phyloP scores from a whole-genome alignment of 2,797 vertebrate genomes.

The Fistularia commersonii region DNA sequence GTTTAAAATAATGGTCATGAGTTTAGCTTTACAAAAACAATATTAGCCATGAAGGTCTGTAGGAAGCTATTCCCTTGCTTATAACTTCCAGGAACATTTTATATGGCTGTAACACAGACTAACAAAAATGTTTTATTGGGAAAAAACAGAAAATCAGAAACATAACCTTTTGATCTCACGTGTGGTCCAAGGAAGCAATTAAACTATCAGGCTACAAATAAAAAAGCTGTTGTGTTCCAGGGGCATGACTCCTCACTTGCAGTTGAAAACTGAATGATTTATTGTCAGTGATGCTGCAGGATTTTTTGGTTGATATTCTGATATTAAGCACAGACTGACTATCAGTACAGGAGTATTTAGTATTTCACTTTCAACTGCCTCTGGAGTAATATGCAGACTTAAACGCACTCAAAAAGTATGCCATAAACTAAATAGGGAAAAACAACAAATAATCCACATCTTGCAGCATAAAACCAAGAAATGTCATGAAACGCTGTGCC shows the following conservation, averaged over 20 bases:
- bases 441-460: conserved; percentile 27
- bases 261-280: conserved; percentile 39
- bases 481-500: conserved; percentile 44
- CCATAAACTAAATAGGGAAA: conserved; percentile 33
- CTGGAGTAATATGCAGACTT: conserved; percentile 39
- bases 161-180: background rate
- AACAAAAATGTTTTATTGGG: no score
- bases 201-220: background rate
- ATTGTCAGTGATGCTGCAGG: conserved; percentile 34
- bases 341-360: conserved; percentile 29
- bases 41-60: no score
- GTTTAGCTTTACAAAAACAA: no score
- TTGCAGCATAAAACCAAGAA: conserved; percentile 41
- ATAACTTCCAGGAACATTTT: no score
- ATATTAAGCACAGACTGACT: conserved; percentile 34
- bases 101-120: no score
- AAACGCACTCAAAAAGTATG: conserved; percentile 21
- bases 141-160: no score
- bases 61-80: no score
- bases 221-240: no score
- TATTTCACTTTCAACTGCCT: conserved; percentile 45
- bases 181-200: background rate
- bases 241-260: conserved; percentile 1
- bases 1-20: no score
- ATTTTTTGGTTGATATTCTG: conserved; percentile 26